Base-by-base conservation (phyloP, 2,888 invertebrate species). In the Frankliniella fusca region DNA sequence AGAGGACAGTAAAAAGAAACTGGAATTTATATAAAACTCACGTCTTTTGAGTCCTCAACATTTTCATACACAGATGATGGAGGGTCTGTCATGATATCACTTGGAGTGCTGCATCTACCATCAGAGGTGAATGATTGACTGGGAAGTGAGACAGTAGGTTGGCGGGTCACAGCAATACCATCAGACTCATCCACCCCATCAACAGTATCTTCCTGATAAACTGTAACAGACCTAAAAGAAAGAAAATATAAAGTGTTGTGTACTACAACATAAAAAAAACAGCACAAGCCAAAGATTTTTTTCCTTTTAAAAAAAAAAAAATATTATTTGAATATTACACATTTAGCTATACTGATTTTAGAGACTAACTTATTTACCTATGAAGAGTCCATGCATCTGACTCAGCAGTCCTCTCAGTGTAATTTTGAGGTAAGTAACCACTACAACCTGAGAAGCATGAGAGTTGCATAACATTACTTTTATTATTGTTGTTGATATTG, bases 341-440 rank as follows among this genome's bases (percentile, higher is more conserved):
- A 38, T 38, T 38, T 38, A 2, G 38, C 38, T 38, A 38, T 38
- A 38, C 38, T 38, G 5, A 38, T 3, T 38, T 38, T 38, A 80
- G 76, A 83, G 81, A 28, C 48, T 82, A 80, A 82, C 82, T 65
- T n/a, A 82, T 82, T 81, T 83, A 85, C 85, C 92, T 92, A 86
- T 97, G 97, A 81, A 97, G 88, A 20, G 96, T 96, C 97, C 97
- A 97, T 7, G 96, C 94, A 89, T 96, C 96, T 0, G 95, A 95
- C 87, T 97, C 96, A 0, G 96, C 94, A 0, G 95, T 95, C 80
- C 94, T 91, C 86, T 93, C 92, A 0, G 95, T 95, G 86, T 94
- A 96, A 87, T 94, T 94, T 80, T 93, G 93, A 0, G 96, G 97
- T 85, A 97, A 89, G 86, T 93, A 93, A 0, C 97, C 97, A 83